These are phyloP conservation scores for Rhodinocichla rosea DNA, from an alignment of 2,113 vertebrate genomes.

Conservation along the genomic window DNA sequence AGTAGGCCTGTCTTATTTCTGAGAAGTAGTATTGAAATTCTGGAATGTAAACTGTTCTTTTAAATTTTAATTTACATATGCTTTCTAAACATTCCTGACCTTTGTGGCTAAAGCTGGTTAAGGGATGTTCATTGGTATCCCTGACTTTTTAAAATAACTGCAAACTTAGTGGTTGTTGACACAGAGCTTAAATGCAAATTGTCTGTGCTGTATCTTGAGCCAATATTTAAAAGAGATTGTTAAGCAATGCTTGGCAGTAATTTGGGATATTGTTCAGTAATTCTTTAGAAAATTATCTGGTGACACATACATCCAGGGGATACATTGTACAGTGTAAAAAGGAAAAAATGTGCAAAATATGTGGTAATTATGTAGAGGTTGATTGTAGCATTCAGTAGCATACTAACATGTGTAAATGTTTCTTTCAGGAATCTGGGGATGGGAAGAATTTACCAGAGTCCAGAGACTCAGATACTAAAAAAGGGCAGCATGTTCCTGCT, in stretches of 20 bases:
- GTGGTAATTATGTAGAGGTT: neutral
- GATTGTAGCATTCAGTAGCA: neutral
- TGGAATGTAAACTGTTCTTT: neutral
- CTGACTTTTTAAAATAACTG: neutral
- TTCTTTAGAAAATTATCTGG: neutral
- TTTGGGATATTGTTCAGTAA: neutral
- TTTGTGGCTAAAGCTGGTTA: neutral
- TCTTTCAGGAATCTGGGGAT: constrained; percentile 74
- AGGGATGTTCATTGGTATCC: neutral
- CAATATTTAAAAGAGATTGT: neutral
- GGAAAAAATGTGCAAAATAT: neutral
- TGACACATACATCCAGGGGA: neutral
- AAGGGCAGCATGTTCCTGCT: constrained; percentile 69
- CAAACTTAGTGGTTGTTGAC: neutral
- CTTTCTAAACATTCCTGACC: neutral
- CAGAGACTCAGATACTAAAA: constrained; percentile 75
- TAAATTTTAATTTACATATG: neutral
- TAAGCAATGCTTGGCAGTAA: neutral
- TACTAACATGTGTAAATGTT: neutral
- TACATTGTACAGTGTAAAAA: neutral
- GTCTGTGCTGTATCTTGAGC: neutral
- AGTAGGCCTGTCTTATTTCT: neutral
- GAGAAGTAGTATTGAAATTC: neutral
- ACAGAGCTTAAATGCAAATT: neutral
- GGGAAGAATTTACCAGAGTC: constrained; percentile 64